Base-by-base conservation (phyloP, 2,888 invertebrate genomes). In the Epistrophe eligans region DNA sequence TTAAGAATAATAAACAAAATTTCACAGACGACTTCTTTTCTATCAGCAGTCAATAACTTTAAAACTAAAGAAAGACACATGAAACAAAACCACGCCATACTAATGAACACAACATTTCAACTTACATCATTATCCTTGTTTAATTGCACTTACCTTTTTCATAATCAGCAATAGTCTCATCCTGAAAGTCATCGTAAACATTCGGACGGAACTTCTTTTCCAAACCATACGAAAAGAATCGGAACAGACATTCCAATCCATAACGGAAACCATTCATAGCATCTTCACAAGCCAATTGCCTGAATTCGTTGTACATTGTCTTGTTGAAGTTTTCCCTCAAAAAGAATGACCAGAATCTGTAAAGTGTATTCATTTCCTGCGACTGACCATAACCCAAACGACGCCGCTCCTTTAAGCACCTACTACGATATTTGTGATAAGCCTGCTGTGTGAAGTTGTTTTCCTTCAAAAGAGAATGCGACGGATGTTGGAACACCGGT, bases 331-430 rank as follows among this genome's bases (percentile, higher is more conserved):
- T 98, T 92, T 99, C 99, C 84, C 99, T 94, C 88, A 99, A 94
- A 95, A 99, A 99, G 95, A 99, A 99, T 40, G 99, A 99, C 99
- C 99, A 99, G 94, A 99, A 99, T 87, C 99, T 95, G 95, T 99
- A 99, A 70, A 99, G 94, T 0, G 99, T 99, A 93, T 99, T 99
- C 99, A 99, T 99, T 94, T 99, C 99, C 91, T 98, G 98, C 8
- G 98, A 98, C 91, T 97, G 97, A 0, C 99, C 99, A 90, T 96
- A 96, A 84, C 99, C 99, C 77, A 98, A 94, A 91, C 97, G 96
- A 93, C 97, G 97, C 89, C 99, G 96, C 92, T 99, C 99, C 97
- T 94, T 90, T 92, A 94, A 94, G 93, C 99, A 99, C 89, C 98
- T 95, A 89, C 97, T 97, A 92, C 98, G 96, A 93, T 99, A 99